Evolutionary conservation across 2,113 vertebrate genomes (phyloP).

Genomic region (Benthochromis sp.): DNA sequence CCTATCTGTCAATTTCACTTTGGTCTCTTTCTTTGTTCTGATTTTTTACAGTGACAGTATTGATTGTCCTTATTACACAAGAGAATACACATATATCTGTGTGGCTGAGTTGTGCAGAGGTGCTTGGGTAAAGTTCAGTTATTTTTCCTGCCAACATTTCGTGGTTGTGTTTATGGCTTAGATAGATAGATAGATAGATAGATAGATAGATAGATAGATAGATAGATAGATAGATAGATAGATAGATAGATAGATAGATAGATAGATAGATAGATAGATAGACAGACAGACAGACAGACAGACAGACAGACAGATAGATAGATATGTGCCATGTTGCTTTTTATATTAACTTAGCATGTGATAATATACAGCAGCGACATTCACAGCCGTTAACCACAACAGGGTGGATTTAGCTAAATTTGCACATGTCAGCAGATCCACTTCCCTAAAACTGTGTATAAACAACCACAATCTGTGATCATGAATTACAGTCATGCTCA

Average conservation of each 20-base stretch:
- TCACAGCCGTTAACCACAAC: constrained; percentile 11
- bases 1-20: constrained; percentile 66
- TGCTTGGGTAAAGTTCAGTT: constrained; percentile 7
- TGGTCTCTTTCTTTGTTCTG: constrained; percentile 46
- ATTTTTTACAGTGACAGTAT: constrained; percentile 56
- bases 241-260: background rate
- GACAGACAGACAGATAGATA: background rate
- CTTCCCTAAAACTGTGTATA: constrained; percentile 29
- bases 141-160: background rate
- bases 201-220: background rate
- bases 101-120: constrained; percentile 2
- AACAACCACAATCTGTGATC: constrained; percentile 3
- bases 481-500: background rate
- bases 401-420: background rate
- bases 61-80: constrained; percentile 57
- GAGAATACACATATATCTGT: constrained; percentile 44
- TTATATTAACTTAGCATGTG: background rate
- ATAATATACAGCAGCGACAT: background rate
- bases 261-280: background rate
- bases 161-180: background rate
- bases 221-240: background rate
- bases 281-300: background rate
- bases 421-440: constrained; percentile 53
- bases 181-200: background rate
- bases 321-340: background rate